Evolutionary conservation across 2,113 vertebrate genomes (phyloP).

Genomic region (Dromiciops gliroides): DNA sequence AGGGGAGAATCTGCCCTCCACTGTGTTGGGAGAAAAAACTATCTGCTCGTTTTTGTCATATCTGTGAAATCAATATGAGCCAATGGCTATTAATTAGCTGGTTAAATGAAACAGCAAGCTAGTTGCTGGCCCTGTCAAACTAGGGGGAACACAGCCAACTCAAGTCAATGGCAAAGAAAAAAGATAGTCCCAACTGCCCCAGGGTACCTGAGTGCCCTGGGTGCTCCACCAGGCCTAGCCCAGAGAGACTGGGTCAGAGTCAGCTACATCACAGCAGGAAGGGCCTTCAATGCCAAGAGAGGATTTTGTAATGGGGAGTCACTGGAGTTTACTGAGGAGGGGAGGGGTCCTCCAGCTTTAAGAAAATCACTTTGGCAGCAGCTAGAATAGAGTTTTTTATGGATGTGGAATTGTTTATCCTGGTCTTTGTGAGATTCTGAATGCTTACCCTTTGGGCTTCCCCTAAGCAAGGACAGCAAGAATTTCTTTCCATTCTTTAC

Average conservation of each 20-base stretch:
- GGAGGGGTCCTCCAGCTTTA: neutral
- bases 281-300: neutral
- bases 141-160: neutral
- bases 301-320: neutral
- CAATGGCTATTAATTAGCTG: too few relatives aligned
- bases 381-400: neutral
- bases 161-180: neutral
- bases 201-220: neutral
- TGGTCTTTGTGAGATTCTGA: neutral
- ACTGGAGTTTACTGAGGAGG: neutral
- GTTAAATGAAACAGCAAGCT: too few relatives aligned
- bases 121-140: too few relatives aligned
- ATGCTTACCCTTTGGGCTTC: neutral
- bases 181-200: neutral
- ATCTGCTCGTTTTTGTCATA: too few relatives aligned
- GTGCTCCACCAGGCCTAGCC: neutral
- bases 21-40: too few relatives aligned
- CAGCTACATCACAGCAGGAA: neutral
- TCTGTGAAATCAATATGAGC: too few relatives aligned
- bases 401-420: neutral
- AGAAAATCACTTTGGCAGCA: neutral
- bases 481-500: neutral
- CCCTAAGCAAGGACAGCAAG: neutral
- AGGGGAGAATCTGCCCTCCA: too few relatives aligned
- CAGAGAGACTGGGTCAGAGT: neutral